phyloP scores from a whole-genome alignment of 2,113 vertebrate genomes.

The Gobiocypris rarus region DNA sequence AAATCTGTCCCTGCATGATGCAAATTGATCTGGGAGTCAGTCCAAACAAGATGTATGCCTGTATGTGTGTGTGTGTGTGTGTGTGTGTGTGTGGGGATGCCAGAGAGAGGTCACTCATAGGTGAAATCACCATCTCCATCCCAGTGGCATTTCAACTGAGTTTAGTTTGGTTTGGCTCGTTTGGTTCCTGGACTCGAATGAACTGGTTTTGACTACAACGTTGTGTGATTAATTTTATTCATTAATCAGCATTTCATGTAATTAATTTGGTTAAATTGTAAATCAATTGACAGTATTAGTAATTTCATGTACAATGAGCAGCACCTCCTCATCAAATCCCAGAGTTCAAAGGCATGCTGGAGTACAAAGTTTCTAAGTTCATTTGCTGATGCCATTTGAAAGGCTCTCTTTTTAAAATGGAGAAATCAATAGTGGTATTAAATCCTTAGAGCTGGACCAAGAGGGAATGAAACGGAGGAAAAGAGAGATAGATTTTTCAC shows the following conservation, averaged over 20 bases:
- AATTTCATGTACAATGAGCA: slow-evolving; percentile 33
- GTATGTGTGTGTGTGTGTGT: not conserved
- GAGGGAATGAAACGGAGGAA: not conserved
- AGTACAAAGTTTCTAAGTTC: slow-evolving; percentile 40
- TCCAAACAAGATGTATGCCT: not conserved
- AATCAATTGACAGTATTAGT: not conserved
- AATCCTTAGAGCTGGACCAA: slow-evolving; percentile 42
- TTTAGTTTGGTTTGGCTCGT: not conserved
- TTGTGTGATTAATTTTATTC: not conserved
- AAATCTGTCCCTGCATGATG: not conserved
- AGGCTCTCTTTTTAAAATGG: slow-evolving; percentile 44
- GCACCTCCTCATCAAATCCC: slow-evolving; percentile 25
- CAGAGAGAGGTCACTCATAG: slow-evolving; percentile 8
- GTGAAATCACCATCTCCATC: not conserved
- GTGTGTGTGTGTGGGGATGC: not conserved
- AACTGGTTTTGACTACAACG: too few species aligned
- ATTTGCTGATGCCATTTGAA: slow-evolving; percentile 51
- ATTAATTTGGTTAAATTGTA: not conserved
- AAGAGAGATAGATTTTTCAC: slow-evolving; percentile 33
- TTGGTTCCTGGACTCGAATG: too few species aligned
- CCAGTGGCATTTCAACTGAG: not conserved
- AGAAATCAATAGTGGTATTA: slow-evolving; percentile 54
- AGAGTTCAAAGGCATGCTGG: slow-evolving; percentile 33
- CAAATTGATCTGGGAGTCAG: slow-evolving; percentile 11
- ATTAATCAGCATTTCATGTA: not conserved